A percentile compares a stretch with the other conserved stretches of the same genome.
These are phyloP conservation scores for Eremobia ochroleuca DNA, from an alignment of 2,888 invertebrate species.

Conservation along the genomic window DNA sequence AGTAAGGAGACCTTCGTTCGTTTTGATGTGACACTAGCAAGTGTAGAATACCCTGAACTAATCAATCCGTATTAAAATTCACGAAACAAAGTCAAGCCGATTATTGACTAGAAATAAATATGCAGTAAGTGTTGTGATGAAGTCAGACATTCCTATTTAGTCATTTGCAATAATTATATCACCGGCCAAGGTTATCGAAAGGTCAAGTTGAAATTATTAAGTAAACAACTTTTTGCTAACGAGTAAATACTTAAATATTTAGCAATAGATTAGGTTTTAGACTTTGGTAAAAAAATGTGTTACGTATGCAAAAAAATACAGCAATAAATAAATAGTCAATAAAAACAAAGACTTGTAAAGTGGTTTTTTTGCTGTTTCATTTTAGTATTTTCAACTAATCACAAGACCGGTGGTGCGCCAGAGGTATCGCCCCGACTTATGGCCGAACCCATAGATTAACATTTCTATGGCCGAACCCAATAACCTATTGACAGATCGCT, in stretches of 20 bases:
- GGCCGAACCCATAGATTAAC: too few species aligned
- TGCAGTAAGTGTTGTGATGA: constrained; percentile 52
- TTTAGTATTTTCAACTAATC: not conserved
- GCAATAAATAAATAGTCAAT: not conserved
- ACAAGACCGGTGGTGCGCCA: not conserved
- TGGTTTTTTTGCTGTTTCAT: not conserved
- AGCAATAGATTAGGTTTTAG: not conserved
- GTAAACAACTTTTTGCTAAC: constrained; percentile 21
- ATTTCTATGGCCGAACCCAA: too few species aligned
- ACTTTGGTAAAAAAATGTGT: not conserved
- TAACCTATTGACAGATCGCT: too few species aligned
- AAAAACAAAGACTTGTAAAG: not conserved
- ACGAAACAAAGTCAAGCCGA: not conserved
- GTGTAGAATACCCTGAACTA: constrained; percentile 16
- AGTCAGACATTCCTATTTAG: constrained; percentile 53
- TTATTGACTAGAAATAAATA: constrained; percentile 46
- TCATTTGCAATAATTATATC: constrained; percentile 58
- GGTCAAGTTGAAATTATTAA: constrained; percentile 52
- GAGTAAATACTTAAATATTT: constrained; percentile 4
- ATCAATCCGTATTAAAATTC: constrained; percentile 17
- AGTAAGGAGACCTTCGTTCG: not conserved
- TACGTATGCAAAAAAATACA: not conserved
- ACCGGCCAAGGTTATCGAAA: constrained; percentile 63
- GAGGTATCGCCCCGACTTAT: too few species aligned
- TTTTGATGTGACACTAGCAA: not conserved